Base-by-base conservation (phyloP, 2,888 invertebrate species). In the Pollenia amentaria region DNA sequence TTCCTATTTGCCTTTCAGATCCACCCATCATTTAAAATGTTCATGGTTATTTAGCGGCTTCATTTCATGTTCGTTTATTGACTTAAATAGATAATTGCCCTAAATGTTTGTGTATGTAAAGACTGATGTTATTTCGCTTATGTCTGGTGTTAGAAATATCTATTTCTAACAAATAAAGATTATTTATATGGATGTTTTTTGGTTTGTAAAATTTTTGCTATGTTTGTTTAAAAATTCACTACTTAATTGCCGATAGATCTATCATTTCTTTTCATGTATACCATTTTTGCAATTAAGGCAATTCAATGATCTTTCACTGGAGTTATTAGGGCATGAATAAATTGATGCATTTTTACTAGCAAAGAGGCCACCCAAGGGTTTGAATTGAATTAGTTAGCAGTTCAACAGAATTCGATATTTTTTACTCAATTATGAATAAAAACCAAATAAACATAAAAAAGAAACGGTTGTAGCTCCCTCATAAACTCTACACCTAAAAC, bases 1-100 rank as follows among this genome's bases (percentile, higher is more conserved):
- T 9, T 18, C n/a, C 10, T 8, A 21, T 10, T 16, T 51, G 40
- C 7, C 16, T 48, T 16, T 21, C 12, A 8, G 9, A 10, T 60
- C 1, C 18, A 67, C 16, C 21, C 21, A 16, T 16, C 10, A 81
- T 67, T 81, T 75, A 75, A 75, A 21, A 1, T 81, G 29, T 75
- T 75, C 46, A 48, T 81, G 81, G 16, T 57, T 75, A 60, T 18
- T 67, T 67, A 67, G 75, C 75, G 75, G 67, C 21, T 14, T 42
- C 2, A 6, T 75, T 81, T 75, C n/a, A 65, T 57, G 46, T 81
- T 38, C 16, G 12, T 44, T 67, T 51, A 67, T 60, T 75, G 18
- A 8, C 11, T 38, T 55, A 46, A 73, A 73, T 69, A 57, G 16
- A 46, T 60, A 67, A 78, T 69, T 60, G 51, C 21, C 38, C 1